Evolutionary conservation across 2,113 vertebrate genomes (phyloP), one percentile per base, ranked within the genome.

Genomic region (Pongo pygmaeus): DNA sequence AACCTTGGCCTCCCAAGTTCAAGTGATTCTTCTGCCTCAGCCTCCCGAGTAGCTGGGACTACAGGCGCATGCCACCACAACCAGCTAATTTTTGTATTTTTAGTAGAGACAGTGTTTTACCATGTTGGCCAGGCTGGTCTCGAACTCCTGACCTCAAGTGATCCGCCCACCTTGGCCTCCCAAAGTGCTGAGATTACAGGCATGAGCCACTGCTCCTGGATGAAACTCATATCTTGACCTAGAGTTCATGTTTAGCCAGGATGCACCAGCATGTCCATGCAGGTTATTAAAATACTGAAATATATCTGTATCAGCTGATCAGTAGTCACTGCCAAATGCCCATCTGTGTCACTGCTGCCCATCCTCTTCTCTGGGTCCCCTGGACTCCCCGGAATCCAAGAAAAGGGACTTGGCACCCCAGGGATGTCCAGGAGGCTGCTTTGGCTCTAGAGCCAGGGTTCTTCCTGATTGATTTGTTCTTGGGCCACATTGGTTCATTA

Each of bases 361-460:
- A 27, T 14, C 25, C 3, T 7, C 25, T 18, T 5, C 5, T 25
- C 8, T 17, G 6, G 32, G 27, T 22, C 13, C 70, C 5, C 18
- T 48, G 30, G 75, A 67, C 27, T 23, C 22, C 48, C 27, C 8
- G 18, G 10, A 89, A 17, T 25, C 16, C 12, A 20, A 55, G 4
- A 69, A 9, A 90, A 94, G 43, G n/a, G 13, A 2, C 30, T 70
- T 55, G 70, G 55, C 4, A 25, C 25, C 25, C 55, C 48, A 48
- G 48, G 50, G 8, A 27, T 67, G 55, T 78, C 52, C 25, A 8
- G 16, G 48, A 23, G 55, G n/a, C 7, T 20, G 9, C 40, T 30
- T 50, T 5, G 43, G 17, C 11, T 64, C 5, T 0, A 11, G 0
- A 23, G 17, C 20, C 13, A n/a, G 18, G 5, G 2, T 61, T 72